Conservation (phyloP, 2,888 invertebrate genomes). For the Platycheirus albimanus region DNA sequence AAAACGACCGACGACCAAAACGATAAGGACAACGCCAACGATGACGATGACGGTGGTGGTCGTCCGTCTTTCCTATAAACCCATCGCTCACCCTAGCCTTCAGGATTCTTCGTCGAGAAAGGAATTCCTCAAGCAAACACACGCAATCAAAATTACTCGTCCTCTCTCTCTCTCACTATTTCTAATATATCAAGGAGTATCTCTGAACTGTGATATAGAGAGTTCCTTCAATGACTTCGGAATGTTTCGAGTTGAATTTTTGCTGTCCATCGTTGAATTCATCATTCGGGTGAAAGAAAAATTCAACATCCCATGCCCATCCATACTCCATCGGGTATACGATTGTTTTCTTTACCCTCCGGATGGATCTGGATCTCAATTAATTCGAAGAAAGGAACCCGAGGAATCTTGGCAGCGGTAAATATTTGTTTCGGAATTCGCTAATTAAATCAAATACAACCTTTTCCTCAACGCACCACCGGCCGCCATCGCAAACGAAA, state of each 20-base stretch:
- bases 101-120: conserved; percentile 7
- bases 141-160: conserved; percentile 32
- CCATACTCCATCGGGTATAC: background rate
- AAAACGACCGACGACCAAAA: background rate
- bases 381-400: conserved; percentile 49
- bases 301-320: conserved; percentile 11
- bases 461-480: background rate
- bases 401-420: conserved; percentile 40
- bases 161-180: background rate
- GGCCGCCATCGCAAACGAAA: too few relatives aligned
- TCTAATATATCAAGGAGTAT: too few relatives aligned
- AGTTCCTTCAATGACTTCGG: conserved; percentile 1
- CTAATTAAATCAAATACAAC: conserved; percentile 70
- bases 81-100: background rate
- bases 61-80: too few relatives aligned
- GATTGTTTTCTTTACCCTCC: background rate
- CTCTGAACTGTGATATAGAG: too few relatives aligned
- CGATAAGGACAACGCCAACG: too few relatives aligned
- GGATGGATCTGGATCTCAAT: conserved; percentile 67
- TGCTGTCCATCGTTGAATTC: conserved; percentile 15
- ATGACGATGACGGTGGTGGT: too few relatives aligned
- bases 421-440: conserved; percentile 71
- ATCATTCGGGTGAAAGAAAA: conserved; percentile 20
- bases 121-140: conserved; percentile 35
- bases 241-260: conserved; percentile 50